These are phyloP conservation scores for Kryptolebias marmoratus DNA, from an alignment of 2,113 vertebrate genomes.

Conservation along the genomic window DNA sequence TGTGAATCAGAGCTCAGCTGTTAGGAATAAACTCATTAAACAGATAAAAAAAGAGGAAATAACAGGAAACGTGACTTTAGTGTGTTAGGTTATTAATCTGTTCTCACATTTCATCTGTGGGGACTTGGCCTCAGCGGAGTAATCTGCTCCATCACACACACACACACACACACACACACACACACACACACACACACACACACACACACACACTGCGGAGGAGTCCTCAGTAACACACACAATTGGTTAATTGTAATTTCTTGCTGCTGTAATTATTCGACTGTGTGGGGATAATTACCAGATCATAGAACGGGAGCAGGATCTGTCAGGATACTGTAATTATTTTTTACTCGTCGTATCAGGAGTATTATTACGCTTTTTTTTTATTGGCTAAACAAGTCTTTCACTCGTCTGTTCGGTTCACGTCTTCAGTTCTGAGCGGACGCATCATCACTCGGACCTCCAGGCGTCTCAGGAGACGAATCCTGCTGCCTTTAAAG, in stretches of 20 bases:
- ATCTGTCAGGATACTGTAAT: conserved; percentile 68
- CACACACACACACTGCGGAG: conserved; percentile 23
- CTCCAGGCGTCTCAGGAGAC: no score
- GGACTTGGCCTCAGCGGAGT: conserved; percentile 66
- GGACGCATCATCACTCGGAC: no score
- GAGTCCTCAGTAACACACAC: conserved; percentile 70
- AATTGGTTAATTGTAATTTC: conserved; percentile 79
- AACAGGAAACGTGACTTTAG: conserved; percentile 60
- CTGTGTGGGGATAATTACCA: conserved; percentile 79
- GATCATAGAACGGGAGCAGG: conserved; percentile 70
- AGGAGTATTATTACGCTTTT: conserved; percentile 29
- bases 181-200: conserved; percentile 20
- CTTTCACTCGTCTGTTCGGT: not conserved
- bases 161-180: conserved; percentile 25
- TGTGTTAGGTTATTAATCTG: conserved; percentile 69
- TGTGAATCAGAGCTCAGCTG: conserved; percentile 11
- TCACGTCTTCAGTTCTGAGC: no score
- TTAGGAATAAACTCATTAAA: conserved; percentile 55
- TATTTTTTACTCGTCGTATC: conserved; percentile 62
- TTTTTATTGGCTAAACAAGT: conserved; percentile 37
- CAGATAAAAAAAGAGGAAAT: conserved; percentile 48
- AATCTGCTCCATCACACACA: conserved; percentile 39
- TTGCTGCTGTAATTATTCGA: conserved; percentile 80
- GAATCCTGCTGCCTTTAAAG: no score
- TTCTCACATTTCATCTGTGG: conserved; percentile 62